Evolutionary conservation across 2,888 invertebrate genomes (phyloP).

Genomic region (Mythimna impura): DNA sequence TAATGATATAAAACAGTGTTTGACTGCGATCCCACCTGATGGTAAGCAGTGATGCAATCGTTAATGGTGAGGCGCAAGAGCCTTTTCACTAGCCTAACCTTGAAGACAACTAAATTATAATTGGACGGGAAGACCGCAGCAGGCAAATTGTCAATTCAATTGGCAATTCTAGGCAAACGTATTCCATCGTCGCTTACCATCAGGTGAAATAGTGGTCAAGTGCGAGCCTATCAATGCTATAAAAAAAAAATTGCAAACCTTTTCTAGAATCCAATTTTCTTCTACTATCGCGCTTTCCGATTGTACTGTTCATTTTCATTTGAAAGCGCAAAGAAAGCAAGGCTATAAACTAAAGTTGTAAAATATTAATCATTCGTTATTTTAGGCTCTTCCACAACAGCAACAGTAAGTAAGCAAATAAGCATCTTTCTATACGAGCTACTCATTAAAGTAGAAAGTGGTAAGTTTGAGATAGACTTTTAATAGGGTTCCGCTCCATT

Average conservation of each 20-base stretch:
- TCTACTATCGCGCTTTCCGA: neutral
- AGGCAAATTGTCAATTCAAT: too few species aligned
- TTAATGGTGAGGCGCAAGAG: too few species aligned
- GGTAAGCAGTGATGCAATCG: too few species aligned
- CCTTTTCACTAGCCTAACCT: too few species aligned
- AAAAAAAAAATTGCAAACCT: neutral
- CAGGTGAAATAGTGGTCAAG: too few species aligned
- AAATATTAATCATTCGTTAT: conserved; percentile 32
- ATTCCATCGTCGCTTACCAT: too few species aligned
- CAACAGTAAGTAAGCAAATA: conserved; percentile 31
- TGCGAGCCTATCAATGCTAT: too few species aligned
- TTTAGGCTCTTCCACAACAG: conserved; percentile 23
- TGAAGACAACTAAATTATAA: too few species aligned
- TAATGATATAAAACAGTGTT: too few species aligned
- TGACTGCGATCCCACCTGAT: too few species aligned
- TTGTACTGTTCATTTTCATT: conserved; percentile 10
- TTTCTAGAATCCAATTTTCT: conserved; percentile 13
- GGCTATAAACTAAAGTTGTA: conserved; percentile 8
- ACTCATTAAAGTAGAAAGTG: conserved; percentile 44
- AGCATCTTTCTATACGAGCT: conserved; percentile 35
- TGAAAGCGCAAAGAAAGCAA: conserved; percentile 11
- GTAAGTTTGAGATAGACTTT: conserved; percentile 7
- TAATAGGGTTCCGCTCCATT: conserved; percentile 1
- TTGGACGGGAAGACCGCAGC: too few species aligned
- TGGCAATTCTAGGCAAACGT: too few species aligned